Evolutionary conservation across 2,797 vertebrate species (phyloP).

Genomic region (Hemibagrus guttatus): DNA sequence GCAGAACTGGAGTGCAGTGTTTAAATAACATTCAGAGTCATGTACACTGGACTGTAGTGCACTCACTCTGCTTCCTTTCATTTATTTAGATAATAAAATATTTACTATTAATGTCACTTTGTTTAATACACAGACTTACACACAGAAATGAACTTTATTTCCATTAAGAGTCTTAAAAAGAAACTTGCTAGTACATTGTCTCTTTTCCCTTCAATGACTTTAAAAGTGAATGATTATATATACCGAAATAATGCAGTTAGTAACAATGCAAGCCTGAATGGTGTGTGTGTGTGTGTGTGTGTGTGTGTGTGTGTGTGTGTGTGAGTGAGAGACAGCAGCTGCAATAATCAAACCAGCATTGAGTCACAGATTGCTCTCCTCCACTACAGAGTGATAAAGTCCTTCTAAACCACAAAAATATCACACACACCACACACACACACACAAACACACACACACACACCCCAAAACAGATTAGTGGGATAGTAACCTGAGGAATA

Average conservation of each 20-base stretch:
- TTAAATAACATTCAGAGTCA: too few species aligned
- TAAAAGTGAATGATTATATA: too few species aligned
- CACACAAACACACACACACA: constrained; percentile 1
- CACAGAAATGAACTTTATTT: neutral
- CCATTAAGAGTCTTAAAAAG: neutral
- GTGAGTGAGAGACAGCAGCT: constrained; percentile 12
- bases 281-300: constrained; percentile 22
- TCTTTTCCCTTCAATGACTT: neutral
- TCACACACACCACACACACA: constrained; percentile 5
- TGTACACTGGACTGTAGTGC: neutral
- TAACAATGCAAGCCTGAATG: neutral
- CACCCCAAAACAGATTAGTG: neutral
- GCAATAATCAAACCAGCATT: constrained; percentile 13
- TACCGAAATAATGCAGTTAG: neutral
- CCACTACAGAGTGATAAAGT: neutral
- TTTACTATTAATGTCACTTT: neutral
- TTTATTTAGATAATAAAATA: too few species aligned
- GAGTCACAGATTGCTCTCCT: constrained; percentile 15
- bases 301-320: constrained; percentile 33
- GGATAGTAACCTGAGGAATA: neutral
- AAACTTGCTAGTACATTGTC: neutral
- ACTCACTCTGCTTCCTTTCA: too few species aligned
- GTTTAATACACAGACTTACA: too few species aligned
- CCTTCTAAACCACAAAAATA: neutral
- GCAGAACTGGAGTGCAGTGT: too few species aligned